Percentiles rank a stretch among this genome's conserved stretches.
Conservation (phyloP, 2,113 vertebrate genomes). For the Engystomops pustulosus region DNA sequence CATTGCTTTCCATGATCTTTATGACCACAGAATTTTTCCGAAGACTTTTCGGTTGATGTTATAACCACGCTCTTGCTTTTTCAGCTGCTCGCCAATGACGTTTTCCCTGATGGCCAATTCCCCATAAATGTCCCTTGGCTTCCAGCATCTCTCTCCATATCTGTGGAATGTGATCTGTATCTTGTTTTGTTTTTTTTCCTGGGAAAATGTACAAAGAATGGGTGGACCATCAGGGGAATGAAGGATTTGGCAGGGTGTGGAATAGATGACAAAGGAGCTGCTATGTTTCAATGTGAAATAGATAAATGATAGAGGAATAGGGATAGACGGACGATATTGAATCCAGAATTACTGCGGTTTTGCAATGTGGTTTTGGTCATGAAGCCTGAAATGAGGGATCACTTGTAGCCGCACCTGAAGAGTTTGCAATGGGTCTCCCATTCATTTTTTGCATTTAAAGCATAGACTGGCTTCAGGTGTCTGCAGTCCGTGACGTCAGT, state of each 20-base stretch:
- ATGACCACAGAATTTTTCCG: too few relatives aligned
- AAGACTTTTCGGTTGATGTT: too few relatives aligned
- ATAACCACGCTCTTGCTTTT: neutral
- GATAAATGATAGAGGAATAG: neutral
- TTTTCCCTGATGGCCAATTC: slow-evolving; percentile 4
- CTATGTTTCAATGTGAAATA: neutral
- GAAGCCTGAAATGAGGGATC: too few relatives aligned
- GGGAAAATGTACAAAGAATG: neutral
- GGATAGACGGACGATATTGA: too few relatives aligned
- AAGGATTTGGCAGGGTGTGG: neutral
- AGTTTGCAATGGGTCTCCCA: too few relatives aligned
- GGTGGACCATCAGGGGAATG: neutral
- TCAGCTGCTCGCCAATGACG: neutral
- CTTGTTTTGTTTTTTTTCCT: neutral
- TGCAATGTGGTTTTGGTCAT: too few relatives aligned
- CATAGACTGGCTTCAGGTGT: too few relatives aligned
- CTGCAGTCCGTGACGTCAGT: too few relatives aligned
- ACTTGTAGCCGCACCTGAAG: too few relatives aligned
- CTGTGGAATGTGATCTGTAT: slow-evolving; percentile 9
- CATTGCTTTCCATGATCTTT: too few relatives aligned
- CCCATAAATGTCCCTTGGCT: neutral
- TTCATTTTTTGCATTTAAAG: too few relatives aligned
- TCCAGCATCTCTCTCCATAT: neutral
- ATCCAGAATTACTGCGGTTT: too few relatives aligned
- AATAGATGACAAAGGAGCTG: neutral